Evolutionary conservation across 2,113 vertebrate genomes (phyloP).

Genomic region (Australoheros scitulus): DNA sequence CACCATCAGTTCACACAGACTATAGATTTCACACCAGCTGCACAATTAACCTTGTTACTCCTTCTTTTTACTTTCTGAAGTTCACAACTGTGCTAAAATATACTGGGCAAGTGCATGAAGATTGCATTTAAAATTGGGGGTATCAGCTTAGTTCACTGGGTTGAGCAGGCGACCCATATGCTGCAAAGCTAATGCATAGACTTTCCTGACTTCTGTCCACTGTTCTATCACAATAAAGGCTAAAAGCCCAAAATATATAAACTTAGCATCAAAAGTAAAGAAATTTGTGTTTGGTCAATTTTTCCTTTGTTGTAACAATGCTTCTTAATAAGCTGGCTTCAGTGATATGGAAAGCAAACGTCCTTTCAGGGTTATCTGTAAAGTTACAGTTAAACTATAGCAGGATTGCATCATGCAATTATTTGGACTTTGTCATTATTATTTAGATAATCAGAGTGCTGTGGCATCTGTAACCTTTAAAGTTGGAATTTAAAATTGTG

Average conservation of each 20-base stretch:
- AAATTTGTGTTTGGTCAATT: too few relatives aligned
- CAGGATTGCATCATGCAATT: not conserved
- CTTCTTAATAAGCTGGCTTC: not conserved
- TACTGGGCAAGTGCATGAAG: not conserved
- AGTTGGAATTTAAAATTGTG: not conserved
- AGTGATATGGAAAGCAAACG: not conserved
- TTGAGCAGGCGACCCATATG: not conserved
- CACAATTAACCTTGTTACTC: not conserved
- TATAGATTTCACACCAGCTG: slow-evolving; percentile 1
- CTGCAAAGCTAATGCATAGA: not conserved
- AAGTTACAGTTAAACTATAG: not conserved
- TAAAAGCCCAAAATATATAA: too few relatives aligned
- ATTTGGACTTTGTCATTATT: not conserved
- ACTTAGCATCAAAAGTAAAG: too few relatives aligned
- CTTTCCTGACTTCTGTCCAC: not conserved
- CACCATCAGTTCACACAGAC: not conserved
- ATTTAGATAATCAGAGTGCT: not conserved
- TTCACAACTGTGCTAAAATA: not conserved
- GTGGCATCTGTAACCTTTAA: not conserved
- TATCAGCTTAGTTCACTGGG: not conserved
- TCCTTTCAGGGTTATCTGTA: not conserved
- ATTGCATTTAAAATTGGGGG: not conserved
- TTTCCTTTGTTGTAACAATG: too few relatives aligned
- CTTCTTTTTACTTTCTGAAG: not conserved
- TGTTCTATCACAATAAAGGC: not conserved